phyloP scores from a whole-genome alignment of 2,888 invertebrate species.

The Pantelozetes paolii region DNA sequence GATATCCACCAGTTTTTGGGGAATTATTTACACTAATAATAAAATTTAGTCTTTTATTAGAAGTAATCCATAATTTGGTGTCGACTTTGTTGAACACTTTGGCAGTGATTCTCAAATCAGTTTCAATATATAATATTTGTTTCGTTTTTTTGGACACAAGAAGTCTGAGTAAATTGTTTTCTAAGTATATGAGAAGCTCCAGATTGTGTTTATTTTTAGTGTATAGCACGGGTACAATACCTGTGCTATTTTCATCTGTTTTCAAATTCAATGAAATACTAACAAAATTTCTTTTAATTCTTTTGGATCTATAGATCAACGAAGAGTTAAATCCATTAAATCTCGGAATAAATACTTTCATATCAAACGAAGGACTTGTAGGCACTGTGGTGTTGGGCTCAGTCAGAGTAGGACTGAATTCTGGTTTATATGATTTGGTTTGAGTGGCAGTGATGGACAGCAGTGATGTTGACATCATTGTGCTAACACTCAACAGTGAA shows the following conservation, averaged over 20 bases:
- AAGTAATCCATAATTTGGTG: not conserved
- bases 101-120: not conserved
- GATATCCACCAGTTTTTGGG: too few species aligned
- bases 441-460: not conserved
- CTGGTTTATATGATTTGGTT: not conserved
- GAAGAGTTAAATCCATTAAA: conserved; percentile 26
- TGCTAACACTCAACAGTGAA: not conserved
- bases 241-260: not conserved
- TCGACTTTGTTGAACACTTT: conserved; percentile 1
- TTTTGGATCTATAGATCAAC: not conserved
- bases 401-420: not conserved
- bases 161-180: conserved; percentile 13
- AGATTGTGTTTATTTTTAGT: not conserved
- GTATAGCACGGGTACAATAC: not conserved
- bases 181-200: conserved; percentile 2
- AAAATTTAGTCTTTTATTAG: not conserved
- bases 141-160: not conserved
- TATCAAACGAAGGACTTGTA: not conserved
- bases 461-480: not conserved
- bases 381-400: not conserved
- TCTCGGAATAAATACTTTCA: not conserved
- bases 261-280: not conserved
- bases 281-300: conserved; percentile 4
- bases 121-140: conserved; percentile 16
- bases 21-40: not conserved